Percentiles rank a stretch among this genome's conserved stretches.
Evolutionary conservation across 2,797 vertebrate species (phyloP).

Genomic region (Acanthurus leucopareius): DNA sequence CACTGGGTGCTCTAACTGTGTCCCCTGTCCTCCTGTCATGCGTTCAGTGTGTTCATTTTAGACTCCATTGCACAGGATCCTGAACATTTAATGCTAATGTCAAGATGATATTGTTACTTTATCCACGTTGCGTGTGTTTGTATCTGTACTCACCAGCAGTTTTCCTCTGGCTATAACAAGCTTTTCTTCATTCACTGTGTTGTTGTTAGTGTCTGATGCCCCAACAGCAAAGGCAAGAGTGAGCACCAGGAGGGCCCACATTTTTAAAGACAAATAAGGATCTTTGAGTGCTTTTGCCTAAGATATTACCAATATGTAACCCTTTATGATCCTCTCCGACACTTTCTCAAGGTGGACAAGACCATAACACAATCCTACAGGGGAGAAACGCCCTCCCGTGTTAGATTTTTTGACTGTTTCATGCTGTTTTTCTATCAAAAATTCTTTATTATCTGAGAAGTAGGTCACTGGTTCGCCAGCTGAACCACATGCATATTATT

Average conservation of each 20-base stretch:
- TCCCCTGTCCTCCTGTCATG: neutral
- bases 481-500: rapidly evolving
- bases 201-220: slow-evolving; percentile 47
- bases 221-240: slow-evolving; percentile 39
- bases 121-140: neutral
- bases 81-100: neutral
- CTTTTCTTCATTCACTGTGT: slow-evolving; percentile 57
- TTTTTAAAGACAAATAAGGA: slow-evolving; percentile 14
- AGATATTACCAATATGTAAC: slow-evolving; percentile 6
- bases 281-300: slow-evolving; percentile 7
- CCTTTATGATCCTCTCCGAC: slow-evolving; percentile 12
- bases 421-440: neutral
- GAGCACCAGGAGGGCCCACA: slow-evolving; percentile 69
- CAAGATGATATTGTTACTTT: neutral
- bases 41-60: slow-evolving; percentile 3
- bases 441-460: neutral
- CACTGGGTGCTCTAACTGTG: neutral
- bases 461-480: neutral
- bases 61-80: neutral
- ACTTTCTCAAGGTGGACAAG: slow-evolving; percentile 47
- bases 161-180: slow-evolving; percentile 78
- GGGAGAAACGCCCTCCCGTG: slow-evolving; percentile 39
- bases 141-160: slow-evolving; percentile 79
- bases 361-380: slow-evolving; percentile 41
- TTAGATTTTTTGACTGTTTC: neutral